A percentile compares a stretch with the other conserved stretches of the same genome.
phyloP scores from a whole-genome alignment of 2,888 invertebrate species.

The Dascillus cervinus region DNA sequence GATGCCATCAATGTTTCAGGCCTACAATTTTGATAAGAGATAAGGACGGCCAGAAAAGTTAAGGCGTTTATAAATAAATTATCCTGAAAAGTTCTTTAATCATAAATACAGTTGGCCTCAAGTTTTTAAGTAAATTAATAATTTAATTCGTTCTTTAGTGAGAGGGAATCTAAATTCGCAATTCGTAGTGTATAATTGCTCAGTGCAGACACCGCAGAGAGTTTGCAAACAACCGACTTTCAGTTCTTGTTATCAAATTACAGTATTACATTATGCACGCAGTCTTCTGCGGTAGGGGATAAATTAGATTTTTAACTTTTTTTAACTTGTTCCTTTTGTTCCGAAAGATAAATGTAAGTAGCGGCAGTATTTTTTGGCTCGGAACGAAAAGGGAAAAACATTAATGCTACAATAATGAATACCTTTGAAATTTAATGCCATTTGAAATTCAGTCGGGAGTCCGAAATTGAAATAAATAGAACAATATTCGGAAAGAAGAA shows the following conservation, averaged over 20 bases:
- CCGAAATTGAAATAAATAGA: conserved; percentile 14
- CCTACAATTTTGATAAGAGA: too few species aligned
- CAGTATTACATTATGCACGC: conserved; percentile 17
- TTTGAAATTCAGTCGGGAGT: conserved; percentile 5
- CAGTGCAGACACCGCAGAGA: conserved; percentile 12
- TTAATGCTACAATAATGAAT: neutral
- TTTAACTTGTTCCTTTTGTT: conserved; percentile 11
- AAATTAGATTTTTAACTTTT: conserved; percentile 18
- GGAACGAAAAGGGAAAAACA: neutral
- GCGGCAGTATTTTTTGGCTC: too few species aligned
- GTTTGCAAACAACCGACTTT: conserved; percentile 14
- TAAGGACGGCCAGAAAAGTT: too few species aligned
- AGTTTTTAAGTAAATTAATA: conserved; percentile 31
- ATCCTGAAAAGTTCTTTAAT: too few species aligned
- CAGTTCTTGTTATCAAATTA: conserved; percentile 17
- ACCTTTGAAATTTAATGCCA: conserved; percentile 6
- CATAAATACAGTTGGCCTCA: too few species aligned
- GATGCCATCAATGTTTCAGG: too few species aligned
- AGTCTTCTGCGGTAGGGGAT: conserved; percentile 11
- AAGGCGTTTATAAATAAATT: too few species aligned
- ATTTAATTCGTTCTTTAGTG: conserved; percentile 25
- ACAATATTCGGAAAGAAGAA: conserved; percentile 11
- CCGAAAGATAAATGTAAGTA: neutral
- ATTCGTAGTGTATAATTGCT: conserved; percentile 8
- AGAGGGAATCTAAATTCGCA: conserved; percentile 13